These are phyloP conservation scores for Heterotis niloticus DNA, from an alignment of 2,113 vertebrate genomes.

Conservation along the genomic window DNA sequence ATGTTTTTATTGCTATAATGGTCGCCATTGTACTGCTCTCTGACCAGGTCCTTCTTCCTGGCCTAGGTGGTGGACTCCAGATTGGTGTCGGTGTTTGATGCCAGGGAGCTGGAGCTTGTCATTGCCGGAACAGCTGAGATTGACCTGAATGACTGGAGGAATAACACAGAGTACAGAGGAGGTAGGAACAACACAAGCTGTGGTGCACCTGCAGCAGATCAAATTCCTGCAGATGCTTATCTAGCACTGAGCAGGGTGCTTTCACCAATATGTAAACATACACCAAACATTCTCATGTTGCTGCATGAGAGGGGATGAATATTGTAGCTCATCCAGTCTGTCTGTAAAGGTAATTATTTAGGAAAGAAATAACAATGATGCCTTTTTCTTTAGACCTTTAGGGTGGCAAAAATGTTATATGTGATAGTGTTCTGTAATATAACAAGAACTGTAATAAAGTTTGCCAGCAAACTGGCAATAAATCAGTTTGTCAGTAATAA, in stretches of 20 bases:
- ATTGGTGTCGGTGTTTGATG: conserved; percentile 94
- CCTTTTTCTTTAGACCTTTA: background rate
- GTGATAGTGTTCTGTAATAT: background rate
- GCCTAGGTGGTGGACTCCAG: conserved; percentile 92
- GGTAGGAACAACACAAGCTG: conserved; percentile 59
- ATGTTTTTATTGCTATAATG: background rate
- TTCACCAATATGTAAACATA: background rate
- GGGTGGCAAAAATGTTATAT: background rate
- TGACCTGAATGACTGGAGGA: conserved; percentile 90
- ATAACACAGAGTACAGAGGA: conserved; percentile 93
- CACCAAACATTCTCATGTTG: background rate
- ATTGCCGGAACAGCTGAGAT: conserved; percentile 97
- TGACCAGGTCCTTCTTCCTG: background rate
- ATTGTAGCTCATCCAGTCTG: too few relatives aligned
- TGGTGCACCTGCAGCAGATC: background rate
- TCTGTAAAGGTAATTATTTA: too few relatives aligned
- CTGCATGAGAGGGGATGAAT: background rate
- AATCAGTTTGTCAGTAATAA: too few relatives aligned
- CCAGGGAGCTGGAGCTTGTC: conserved; percentile 92
- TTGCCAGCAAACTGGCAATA: too few relatives aligned
- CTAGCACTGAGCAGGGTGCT: background rate
- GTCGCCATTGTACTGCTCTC: background rate
- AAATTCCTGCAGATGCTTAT: background rate
- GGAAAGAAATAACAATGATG: too few relatives aligned
- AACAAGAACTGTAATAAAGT: too few relatives aligned